A percentile compares a stretch with the other conserved stretches of the same genome.
These are phyloP conservation scores for Heliconius eleuchia DNA, from an alignment of 1,140 invertebrate genomes.

Conservation along the genomic window DNA sequence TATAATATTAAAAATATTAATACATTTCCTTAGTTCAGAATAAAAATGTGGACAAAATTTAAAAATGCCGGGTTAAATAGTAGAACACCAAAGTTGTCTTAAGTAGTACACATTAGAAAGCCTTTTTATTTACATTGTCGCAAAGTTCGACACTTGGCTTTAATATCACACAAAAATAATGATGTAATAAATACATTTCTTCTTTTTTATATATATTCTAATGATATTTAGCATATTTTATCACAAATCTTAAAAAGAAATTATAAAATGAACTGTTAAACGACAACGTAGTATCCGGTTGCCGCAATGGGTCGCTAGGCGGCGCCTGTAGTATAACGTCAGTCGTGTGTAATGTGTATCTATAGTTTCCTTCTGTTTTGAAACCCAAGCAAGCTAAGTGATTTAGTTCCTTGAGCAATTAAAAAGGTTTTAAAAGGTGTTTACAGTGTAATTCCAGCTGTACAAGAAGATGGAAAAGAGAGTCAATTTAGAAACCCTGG, in stretches of 20 bases:
- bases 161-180: neutral
- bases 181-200: neutral
- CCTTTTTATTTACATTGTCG: neutral
- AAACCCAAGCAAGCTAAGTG: conserved; percentile 81
- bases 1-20: neutral
- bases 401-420: conserved; percentile 73
- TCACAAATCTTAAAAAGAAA: conserved; percentile 19
- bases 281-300: conserved; percentile 57
- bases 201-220: neutral
- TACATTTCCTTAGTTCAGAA: conserved; percentile 34
- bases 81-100: conserved; percentile 27
- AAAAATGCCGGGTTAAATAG: conserved; percentile 31
- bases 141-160: neutral
- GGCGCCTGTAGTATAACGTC: conserved; percentile 74
- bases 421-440: conserved; percentile 58
- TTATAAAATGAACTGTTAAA: conserved; percentile 53
- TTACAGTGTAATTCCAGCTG: conserved; percentile 58
- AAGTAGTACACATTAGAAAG: conserved; percentile 18
- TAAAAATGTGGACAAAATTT: conserved; percentile 39
- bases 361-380: conserved; percentile 81
- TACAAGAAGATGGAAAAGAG: conserved; percentile 91
- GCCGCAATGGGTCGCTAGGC: conserved; percentile 60
- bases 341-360: conserved; percentile 76
- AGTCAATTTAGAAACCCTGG: conserved; percentile 93
- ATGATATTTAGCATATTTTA: neutral